Base-by-base conservation (phyloP, 1,140 invertebrate genomes). In the Magallana angulata region DNA sequence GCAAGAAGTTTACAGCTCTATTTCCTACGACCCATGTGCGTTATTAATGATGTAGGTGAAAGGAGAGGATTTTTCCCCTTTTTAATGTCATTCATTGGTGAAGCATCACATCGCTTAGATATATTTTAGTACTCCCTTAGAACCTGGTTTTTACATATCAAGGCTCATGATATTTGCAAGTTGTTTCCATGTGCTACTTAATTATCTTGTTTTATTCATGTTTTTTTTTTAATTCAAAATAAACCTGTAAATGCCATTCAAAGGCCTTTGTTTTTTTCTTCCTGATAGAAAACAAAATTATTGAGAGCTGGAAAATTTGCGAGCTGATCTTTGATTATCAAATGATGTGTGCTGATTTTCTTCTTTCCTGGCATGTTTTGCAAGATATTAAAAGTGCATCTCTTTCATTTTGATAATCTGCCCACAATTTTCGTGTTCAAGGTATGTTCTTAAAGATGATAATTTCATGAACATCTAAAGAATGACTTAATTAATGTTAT, bases 401-500 rank as follows among this genome's bases (percentile, higher is more conserved):
- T 76, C 24, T 64, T 76, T 76, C 36, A 76, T 30, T 76, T 4
- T 12, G 24, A 36, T 76, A 18, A 76, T 30, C 12, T 36, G 24
- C 24, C 68, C 24, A 30, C 68, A 30, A 9, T 71, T 30, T 18
- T 24, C 18, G 24, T 71, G 68, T 76, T 30, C 12, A 30, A 76
- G 68, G 36, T 76, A 48, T 48, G 36, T 36, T 76, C 36, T 30
- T 30, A 30, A 76, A 76, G 68, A 76, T 76, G 24, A 76, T 76
- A 36, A 76, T 76, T 76, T 76, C 24, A 48, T 76, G 48, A 76
- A 76, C 68, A 30, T 76, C 68, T 36, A 9, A 48, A 76, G 24
- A 76, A 76, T 76, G 24, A 36, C 68, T 76, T 76, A 76, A 76
- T 76, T 76, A 76, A 76, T 76, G 36, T 30, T 30, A 76, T 76